A percentile compares a stretch with the other conserved stretches of the same genome.
These are phyloP conservation scores for Melanotus villosus DNA, from an alignment of 2,888 invertebrate genomes.

Conservation along the genomic window DNA sequence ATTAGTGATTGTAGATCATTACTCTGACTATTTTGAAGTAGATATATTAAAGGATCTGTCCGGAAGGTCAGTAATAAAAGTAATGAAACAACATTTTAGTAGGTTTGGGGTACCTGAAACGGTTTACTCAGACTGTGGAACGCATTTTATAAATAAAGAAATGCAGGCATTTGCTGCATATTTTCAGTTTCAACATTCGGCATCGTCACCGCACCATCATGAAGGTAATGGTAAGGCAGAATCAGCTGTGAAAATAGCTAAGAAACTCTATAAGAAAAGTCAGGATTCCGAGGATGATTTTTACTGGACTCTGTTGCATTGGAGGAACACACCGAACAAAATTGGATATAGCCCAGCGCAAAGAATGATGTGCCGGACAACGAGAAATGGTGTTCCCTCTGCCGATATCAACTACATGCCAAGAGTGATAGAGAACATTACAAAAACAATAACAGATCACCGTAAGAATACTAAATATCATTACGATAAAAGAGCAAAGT, in stretches of 20 bases:
- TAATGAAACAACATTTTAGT: background rate
- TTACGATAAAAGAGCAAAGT: background rate
- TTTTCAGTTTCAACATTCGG: background rate
- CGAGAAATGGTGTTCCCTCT: constrained; percentile 1
- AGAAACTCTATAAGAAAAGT: background rate
- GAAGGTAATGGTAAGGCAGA: constrained; percentile 1
- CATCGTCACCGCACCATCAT: background rate
- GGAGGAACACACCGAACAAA: constrained; percentile 4
- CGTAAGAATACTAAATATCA: background rate
- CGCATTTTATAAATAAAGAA: background rate
- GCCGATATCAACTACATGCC: too few species aligned
- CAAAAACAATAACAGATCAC: too few species aligned
- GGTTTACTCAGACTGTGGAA: background rate
- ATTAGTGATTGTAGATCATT: constrained; percentile 11
- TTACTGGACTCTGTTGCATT: background rate
- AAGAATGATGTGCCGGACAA: background rate
- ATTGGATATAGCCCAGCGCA: background rate
- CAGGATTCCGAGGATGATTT: background rate
- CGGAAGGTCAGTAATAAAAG: background rate
- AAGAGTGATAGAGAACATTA: background rate
- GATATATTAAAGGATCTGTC: background rate
- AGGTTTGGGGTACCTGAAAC: background rate
- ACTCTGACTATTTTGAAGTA: constrained; percentile 3
- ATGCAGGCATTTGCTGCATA: background rate
- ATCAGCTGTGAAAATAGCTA: too few species aligned